Conservation (phyloP, 2,888 invertebrate genomes). For the Drosophila koepferae region DNA sequence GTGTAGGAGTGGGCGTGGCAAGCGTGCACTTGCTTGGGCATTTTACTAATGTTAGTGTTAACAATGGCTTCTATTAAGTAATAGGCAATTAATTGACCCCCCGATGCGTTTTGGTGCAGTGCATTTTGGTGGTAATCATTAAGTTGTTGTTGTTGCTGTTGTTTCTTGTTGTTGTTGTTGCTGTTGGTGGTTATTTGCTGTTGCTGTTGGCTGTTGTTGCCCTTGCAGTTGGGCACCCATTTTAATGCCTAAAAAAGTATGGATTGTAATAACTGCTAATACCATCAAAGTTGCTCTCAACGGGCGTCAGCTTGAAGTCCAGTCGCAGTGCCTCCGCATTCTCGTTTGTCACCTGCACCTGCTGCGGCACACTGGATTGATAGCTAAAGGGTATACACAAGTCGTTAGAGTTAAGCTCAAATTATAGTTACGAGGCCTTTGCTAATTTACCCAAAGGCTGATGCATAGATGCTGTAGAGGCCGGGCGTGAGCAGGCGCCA, state of each 20-base stretch:
- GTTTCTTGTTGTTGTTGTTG: not conserved
- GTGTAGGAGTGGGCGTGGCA: not conserved
- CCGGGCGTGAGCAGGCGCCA: slow-evolving; percentile 97
- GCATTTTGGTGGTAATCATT: slow-evolving; percentile 13
- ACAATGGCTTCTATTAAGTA: slow-evolving; percentile 20
- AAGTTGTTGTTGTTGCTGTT: slow-evolving; percentile 2
- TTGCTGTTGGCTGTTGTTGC: not conserved
- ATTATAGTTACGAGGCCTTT: not conserved
- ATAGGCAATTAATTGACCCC: slow-evolving; percentile 15
- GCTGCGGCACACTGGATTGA: slow-evolving; percentile 85
- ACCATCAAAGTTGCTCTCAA: slow-evolving; percentile 83
- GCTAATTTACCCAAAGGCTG: slow-evolving; percentile 89
- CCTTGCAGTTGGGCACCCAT: slow-evolving; percentile 7
- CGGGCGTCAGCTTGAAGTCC: slow-evolving; percentile 83
- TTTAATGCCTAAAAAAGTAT: slow-evolving; percentile 83
- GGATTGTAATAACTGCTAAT: slow-evolving; percentile 84
- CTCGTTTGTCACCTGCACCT: slow-evolving; percentile 84
- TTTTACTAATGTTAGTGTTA: slow-evolving; percentile 33
- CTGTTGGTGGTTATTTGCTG: not conserved
- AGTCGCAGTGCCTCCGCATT: slow-evolving; percentile 82
- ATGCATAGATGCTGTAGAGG: slow-evolving; percentile 90
- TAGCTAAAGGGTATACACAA: slow-evolving; percentile 84
- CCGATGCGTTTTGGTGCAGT: slow-evolving; percentile 29
- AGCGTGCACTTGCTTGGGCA: slow-evolving; percentile 6
- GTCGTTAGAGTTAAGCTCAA: not conserved